phyloP scores from a whole-genome alignment of 2,888 invertebrate species.

The Lasioglossum zephyrum region DNA sequence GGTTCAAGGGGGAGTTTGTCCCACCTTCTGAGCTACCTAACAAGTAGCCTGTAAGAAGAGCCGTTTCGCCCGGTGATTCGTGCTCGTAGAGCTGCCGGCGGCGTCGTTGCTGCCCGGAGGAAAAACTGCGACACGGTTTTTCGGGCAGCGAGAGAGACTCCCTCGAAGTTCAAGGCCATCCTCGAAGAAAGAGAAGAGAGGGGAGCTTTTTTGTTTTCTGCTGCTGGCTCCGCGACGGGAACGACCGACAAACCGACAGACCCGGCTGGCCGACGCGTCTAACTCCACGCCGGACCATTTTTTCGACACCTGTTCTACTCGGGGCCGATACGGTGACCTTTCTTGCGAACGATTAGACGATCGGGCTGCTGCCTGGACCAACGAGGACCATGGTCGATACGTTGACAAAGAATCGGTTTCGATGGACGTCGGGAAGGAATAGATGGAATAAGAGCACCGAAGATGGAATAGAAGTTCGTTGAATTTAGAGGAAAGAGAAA shows the following conservation, averaged over 20 bases:
- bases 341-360: not conserved
- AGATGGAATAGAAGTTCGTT: not conserved
- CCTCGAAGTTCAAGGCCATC: constrained; percentile 82
- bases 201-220: constrained; percentile 76
- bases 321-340: constrained; percentile 22
- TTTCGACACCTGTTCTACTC: constrained; percentile 54
- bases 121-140: constrained; percentile 83
- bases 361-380: not conserved
- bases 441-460: not conserved
- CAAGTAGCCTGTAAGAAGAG: constrained; percentile 84
- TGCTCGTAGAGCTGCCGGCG: constrained; percentile 71
- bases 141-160: constrained; percentile 78
- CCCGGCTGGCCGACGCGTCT: constrained; percentile 65
- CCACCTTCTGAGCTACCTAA: constrained; percentile 81
- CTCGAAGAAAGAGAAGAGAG: constrained; percentile 62
- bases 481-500: not conserved
- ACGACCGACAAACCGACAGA: constrained; percentile 77
- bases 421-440: not conserved
- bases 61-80: constrained; percentile 79
- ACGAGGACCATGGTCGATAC: not conserved
- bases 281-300: constrained; percentile 61
- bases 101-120: constrained; percentile 74
- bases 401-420: not conserved
- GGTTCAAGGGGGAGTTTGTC: constrained; percentile 72
- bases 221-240: constrained; percentile 62